Evolutionary conservation across 2,888 invertebrate genomes (phyloP).

Genomic region (Aphelenchoides bicaudatus): DNA sequence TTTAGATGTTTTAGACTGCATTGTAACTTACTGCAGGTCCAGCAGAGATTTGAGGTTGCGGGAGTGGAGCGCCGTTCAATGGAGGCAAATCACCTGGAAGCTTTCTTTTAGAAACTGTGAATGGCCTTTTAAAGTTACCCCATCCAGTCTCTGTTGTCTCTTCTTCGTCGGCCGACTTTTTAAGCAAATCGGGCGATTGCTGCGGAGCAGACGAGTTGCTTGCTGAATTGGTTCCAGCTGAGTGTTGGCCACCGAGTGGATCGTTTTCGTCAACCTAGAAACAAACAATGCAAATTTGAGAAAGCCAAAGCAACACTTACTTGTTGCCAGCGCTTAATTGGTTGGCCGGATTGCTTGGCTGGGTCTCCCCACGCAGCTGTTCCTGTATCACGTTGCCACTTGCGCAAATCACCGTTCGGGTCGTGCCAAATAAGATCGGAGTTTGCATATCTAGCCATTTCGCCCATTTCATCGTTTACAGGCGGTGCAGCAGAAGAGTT

Average conservation of each 20-base stretch:
- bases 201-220: neutral
- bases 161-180: slow-evolving; percentile 17
- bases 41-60: too few relatives aligned
- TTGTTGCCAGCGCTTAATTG: slow-evolving; percentile 29
- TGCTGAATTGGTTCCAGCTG: neutral
- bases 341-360: slow-evolving; percentile 30
- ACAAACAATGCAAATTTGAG: too few relatives aligned
- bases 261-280: slow-evolving; percentile 19
- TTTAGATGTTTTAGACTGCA: too few relatives aligned
- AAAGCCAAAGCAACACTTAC: too few relatives aligned
- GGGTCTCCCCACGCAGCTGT: slow-evolving; percentile 46
- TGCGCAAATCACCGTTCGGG: slow-evolving; percentile 39
- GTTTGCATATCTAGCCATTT: too few relatives aligned
- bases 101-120: too few relatives aligned
- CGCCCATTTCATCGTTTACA: too few relatives aligned
- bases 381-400: slow-evolving; percentile 43
- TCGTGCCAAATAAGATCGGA: slow-evolving; percentile 40
- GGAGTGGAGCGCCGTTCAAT: slow-evolving; percentile 19
- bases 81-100: slow-evolving; percentile 28
- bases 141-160: slow-evolving; percentile 26
- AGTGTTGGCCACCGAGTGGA: neutral
- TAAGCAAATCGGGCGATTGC: slow-evolving; percentile 16
- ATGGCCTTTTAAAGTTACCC: too few relatives aligned
- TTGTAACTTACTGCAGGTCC: too few relatives aligned
- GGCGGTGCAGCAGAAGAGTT: too few relatives aligned